phyloP scores from a whole-genome alignment of 2,888 invertebrate species.

The Diogma glabrata region DNA sequence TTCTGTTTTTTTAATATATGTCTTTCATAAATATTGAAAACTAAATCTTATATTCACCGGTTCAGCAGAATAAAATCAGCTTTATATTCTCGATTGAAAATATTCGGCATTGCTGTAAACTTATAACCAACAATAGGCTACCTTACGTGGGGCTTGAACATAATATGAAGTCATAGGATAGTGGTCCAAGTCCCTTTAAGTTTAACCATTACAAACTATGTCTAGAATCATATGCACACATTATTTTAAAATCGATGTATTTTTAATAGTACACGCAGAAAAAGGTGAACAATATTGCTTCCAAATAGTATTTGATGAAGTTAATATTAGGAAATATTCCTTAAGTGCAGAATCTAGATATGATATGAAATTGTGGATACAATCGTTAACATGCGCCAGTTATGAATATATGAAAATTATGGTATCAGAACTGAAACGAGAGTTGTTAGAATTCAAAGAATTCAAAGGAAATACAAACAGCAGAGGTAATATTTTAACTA shows the following conservation, averaged over 20 bases:
- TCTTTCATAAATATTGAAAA: no score
- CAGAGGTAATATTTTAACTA: not conserved
- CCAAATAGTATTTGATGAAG: conserved; percentile 84
- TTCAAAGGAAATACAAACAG: conserved; percentile 48
- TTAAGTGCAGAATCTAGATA: conserved; percentile 79
- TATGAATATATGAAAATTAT: conserved; percentile 94
- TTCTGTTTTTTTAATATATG: no score
- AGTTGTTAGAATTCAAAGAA: conserved; percentile 81
- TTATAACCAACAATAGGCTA: no score
- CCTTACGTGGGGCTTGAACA: no score
- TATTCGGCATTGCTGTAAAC: no score
- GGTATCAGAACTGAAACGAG: conserved; percentile 84
- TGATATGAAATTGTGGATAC: conserved; percentile 93
- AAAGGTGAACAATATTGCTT: conserved; percentile 80
- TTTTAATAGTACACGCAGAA: conserved; percentile 58
- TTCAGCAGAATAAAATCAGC: no score
- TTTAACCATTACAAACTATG: no score
- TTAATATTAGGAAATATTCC: conserved; percentile 71
- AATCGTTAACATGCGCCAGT: conserved; percentile 83
- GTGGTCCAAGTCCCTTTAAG: no score
- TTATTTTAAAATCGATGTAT: not conserved
- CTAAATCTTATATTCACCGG: no score
- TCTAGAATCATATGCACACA: not conserved
- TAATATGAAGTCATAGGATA: no score
- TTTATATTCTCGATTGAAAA: no score